Conservation (phyloP, 2,797 vertebrate species). For the Eulemur rubriventer region DNA sequence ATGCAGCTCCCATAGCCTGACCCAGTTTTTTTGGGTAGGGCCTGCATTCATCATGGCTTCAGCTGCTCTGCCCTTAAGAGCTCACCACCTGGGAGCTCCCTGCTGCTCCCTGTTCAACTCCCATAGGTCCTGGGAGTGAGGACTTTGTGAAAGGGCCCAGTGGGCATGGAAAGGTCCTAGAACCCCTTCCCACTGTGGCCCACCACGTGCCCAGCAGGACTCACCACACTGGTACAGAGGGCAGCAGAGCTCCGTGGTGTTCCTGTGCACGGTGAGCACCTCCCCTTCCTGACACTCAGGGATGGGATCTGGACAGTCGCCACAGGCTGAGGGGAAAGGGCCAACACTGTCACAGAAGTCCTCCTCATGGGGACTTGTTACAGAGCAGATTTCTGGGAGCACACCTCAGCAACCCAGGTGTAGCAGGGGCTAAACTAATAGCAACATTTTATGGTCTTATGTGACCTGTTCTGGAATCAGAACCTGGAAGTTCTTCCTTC, state of each 20-base stretch:
- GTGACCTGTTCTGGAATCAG: neutral
- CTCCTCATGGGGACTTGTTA: fast-evolving
- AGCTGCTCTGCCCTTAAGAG: neutral
- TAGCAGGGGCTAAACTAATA: neutral
- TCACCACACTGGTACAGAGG: slow-evolving; percentile 94
- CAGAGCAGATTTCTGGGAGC: neutral
- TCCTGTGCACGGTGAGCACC: slow-evolving; percentile 89
- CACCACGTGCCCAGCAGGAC: slow-evolving; percentile 57
- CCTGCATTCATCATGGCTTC: neutral
- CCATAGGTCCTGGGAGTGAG: neutral
- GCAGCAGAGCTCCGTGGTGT: slow-evolving; percentile 93
- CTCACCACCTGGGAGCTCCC: neutral
- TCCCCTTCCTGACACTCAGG: slow-evolving; percentile 93
- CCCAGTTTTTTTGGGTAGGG: neutral
- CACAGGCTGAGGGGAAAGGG: slow-evolving; percentile 87
- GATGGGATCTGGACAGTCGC: slow-evolving; percentile 86
- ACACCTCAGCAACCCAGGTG: neutral
- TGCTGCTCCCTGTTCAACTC: too few species aligned
- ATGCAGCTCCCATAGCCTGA: neutral
- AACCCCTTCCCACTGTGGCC: fast-evolving
- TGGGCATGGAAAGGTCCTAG: neutral
- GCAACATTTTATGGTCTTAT: neutral
- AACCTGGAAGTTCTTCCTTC: neutral
- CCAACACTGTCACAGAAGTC: neutral
- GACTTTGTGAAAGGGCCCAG: neutral